Percentiles rank a stretch among this genome's conserved stretches.
phyloP scores from a whole-genome alignment of 2,888 invertebrate genomes.

The Calephelis perditalis region DNA sequence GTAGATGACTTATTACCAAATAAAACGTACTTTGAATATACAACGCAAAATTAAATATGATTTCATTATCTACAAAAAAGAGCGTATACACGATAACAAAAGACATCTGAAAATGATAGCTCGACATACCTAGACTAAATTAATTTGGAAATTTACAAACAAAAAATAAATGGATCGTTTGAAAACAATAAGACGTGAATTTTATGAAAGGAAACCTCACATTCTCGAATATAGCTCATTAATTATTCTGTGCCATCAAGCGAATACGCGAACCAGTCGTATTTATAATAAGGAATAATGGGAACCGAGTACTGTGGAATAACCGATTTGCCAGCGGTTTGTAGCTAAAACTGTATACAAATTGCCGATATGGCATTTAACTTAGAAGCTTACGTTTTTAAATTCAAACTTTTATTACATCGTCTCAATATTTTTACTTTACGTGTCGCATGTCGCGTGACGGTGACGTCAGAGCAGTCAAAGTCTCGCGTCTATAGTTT shows the following conservation, averaged over 20 bases:
- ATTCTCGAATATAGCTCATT: slow-evolving; percentile 50
- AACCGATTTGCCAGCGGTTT: slow-evolving; percentile 15
- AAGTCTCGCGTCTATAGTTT: too few species aligned
- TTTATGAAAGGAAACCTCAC: slow-evolving; percentile 54
- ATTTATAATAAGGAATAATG: slow-evolving; percentile 35
- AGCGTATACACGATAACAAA: slow-evolving; percentile 24
- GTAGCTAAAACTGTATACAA: too few species aligned
- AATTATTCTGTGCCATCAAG: slow-evolving; percentile 60
- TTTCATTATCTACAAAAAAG: slow-evolving; percentile 15
- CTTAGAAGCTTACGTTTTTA: too few species aligned
- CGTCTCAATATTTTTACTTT: too few species aligned
- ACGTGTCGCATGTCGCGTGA: too few species aligned
- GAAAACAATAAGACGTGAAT: slow-evolving; percentile 51
- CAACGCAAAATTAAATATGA: neutral
- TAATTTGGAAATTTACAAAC: slow-evolving; percentile 55
- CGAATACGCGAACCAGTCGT: slow-evolving; percentile 39
- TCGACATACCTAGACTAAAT: slow-evolving; percentile 53
- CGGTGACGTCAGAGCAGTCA: too few species aligned
- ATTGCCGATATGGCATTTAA: too few species aligned
- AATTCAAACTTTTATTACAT: too few species aligned
- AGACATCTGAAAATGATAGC: slow-evolving; percentile 55
- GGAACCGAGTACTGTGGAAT: slow-evolving; percentile 20
- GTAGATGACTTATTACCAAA: slow-evolving; percentile 17
- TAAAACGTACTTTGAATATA: slow-evolving; percentile 24
- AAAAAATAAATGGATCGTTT: slow-evolving; percentile 50